Percentiles rank a stretch among this genome's conserved stretches.
Evolutionary conservation across 2,888 invertebrate genomes (phyloP).

Genomic region (Amblyjoppa proteus): DNA sequence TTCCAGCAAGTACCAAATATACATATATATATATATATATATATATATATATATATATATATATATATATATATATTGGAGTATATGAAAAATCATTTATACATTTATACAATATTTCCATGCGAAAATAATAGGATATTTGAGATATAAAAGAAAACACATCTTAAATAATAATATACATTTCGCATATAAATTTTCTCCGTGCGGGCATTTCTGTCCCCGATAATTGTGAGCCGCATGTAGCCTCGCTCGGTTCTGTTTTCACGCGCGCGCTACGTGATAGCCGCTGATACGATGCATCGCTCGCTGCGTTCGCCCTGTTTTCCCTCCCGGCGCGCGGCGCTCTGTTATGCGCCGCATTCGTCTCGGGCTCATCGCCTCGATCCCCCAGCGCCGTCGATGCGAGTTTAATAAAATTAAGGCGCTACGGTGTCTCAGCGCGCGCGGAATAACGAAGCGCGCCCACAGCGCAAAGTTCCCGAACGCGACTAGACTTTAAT

Average conservation of each 20-base stretch:
- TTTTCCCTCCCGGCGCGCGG: slow-evolving; percentile 4
- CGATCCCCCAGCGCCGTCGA: slow-evolving; percentile 16
- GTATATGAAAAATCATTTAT: too few species aligned
- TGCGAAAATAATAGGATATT: too few species aligned
- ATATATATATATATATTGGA: too few species aligned
- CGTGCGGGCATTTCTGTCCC: background rate
- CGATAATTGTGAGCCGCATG: slow-evolving; percentile 31
- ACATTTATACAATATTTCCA: too few species aligned
- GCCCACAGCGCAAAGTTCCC: background rate
- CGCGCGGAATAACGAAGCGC: slow-evolving; percentile 12
- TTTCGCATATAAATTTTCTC: too few species aligned
- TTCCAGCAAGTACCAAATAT: too few species aligned
- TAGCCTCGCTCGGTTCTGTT: background rate
- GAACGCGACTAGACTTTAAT: slow-evolving; percentile 2
- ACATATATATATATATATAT: too few species aligned
- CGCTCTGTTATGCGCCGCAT: slow-evolving; percentile 13
- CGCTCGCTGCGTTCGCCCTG: slow-evolving; percentile 28
- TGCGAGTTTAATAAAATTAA: slow-evolving; percentile 32
- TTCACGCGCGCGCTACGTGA: slow-evolving; percentile 22
- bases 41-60: too few species aligned
- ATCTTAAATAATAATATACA: too few species aligned
- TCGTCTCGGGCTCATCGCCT: slow-evolving; percentile 30
- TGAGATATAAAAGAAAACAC: too few species aligned
- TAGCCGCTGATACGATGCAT: slow-evolving; percentile 34
- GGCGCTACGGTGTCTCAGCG: background rate